These are phyloP conservation scores for Varanus komodoensis DNA, from an alignment of 2,113 vertebrate species.

Conservation along the genomic window DNA sequence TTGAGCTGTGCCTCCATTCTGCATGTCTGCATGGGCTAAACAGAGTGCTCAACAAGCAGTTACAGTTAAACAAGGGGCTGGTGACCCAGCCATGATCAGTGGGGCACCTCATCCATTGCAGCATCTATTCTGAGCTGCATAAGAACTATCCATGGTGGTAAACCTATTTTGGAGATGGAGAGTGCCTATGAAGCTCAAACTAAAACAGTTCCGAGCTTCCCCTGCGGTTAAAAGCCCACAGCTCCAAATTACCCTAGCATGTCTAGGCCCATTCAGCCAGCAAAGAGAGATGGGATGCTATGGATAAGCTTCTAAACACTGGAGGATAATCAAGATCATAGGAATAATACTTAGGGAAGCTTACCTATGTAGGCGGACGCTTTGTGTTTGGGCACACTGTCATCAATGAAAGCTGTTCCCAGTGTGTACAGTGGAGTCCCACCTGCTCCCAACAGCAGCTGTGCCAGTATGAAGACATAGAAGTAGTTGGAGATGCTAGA, in stretches of 20 bases:
- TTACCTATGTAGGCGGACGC: constrained; percentile 86
- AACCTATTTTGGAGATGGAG: too few species aligned
- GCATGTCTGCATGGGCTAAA: too few species aligned
- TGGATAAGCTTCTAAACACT: background rate
- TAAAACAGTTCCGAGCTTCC: too few species aligned
- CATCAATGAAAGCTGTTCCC: constrained; percentile 84
- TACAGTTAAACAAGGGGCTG: background rate
- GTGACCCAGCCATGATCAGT: too few species aligned
- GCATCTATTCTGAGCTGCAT: too few species aligned
- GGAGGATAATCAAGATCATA: background rate
- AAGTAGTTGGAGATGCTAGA: constrained; percentile 74
- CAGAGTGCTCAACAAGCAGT: background rate
- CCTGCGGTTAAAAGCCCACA: background rate
- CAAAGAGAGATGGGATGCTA: background rate
- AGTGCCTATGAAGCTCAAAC: too few species aligned
- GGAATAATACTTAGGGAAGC: background rate
- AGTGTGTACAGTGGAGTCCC: constrained; percentile 84
- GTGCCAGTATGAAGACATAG: constrained; percentile 82
- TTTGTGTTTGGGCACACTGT: constrained; percentile 81
- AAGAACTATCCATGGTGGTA: too few species aligned
- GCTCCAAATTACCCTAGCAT: background rate
- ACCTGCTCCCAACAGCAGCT: constrained; percentile 80
- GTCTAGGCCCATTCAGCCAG: background rate
- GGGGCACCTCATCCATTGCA: too few species aligned
- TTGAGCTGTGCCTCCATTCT: background rate